These are phyloP conservation scores for Dipodomys stephensi DNA, from an alignment of 2,113 vertebrate genomes.

Conservation along the genomic window DNA sequence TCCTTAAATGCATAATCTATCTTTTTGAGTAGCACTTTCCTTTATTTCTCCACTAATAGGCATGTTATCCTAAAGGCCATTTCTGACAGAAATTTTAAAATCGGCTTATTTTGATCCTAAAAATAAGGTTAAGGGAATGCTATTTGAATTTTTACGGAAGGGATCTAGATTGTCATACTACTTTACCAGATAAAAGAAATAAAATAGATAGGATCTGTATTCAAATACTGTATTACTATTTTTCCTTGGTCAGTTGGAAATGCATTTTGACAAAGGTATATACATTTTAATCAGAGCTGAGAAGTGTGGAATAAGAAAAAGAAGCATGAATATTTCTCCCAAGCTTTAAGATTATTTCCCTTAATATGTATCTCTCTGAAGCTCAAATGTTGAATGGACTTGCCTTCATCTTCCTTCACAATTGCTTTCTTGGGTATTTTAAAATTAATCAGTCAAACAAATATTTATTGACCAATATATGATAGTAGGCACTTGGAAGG, in stretches of 20 bases:
- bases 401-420: conserved; percentile 52
- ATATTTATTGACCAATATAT: conserved; percentile 73
- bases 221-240: conserved; percentile 64
- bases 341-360: conserved; percentile 65
- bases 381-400: conserved; percentile 49
- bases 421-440: conserved; percentile 74
- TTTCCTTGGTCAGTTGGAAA: conserved; percentile 61
- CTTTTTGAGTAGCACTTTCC: conserved; percentile 17
- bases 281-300: conserved; percentile 69
- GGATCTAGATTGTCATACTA: conserved; percentile 51
- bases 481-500: conserved; percentile 10
- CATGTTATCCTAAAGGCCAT: conserved; percentile 1
- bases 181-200: conserved; percentile 66
- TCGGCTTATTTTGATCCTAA: conserved; percentile 62
- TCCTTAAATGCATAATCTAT: background rate
- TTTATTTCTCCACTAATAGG: conserved; percentile 15
- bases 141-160: conserved; percentile 73
- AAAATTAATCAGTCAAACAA: conserved; percentile 76
- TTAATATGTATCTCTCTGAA: conserved; percentile 55
- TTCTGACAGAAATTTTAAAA: conserved; percentile 61
- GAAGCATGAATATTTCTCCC: conserved; percentile 58
- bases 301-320: conserved; percentile 46
- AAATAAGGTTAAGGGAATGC: conserved; percentile 57
- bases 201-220: conserved; percentile 66
- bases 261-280: conserved; percentile 70